phyloP scores from a whole-genome alignment of 2,888 invertebrate genomes.

The Seira musarum region DNA sequence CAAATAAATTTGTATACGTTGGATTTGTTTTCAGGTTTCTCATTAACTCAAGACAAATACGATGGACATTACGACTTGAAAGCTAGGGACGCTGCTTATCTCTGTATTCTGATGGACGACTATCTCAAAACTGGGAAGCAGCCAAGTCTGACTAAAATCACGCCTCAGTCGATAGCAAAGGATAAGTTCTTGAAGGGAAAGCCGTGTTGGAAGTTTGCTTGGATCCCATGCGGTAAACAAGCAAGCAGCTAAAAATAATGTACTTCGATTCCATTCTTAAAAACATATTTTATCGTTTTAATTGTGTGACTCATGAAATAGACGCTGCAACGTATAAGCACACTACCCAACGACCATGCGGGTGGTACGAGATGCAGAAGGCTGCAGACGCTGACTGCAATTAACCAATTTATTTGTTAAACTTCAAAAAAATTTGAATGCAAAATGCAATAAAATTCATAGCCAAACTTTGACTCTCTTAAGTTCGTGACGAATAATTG shows the following conservation, averaged over 20 bases:
- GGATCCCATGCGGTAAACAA: conserved; percentile 55
- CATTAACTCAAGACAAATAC: conserved; percentile 21
- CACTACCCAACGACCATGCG: conserved; percentile 49
- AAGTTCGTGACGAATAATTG: no score
- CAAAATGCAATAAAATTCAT: neutral
- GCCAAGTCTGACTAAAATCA: conserved; percentile 35
- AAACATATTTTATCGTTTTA: conserved; percentile 5
- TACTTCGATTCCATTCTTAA: neutral
- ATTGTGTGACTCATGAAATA: neutral
- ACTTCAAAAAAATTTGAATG: conserved; percentile 20
- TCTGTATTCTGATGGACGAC: conserved; percentile 56
- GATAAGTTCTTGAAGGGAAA: conserved; percentile 34
- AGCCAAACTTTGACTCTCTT: no score
- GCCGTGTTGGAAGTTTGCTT: conserved; percentile 55
- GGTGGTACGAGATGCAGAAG: conserved; percentile 57
- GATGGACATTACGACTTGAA: conserved; percentile 54
- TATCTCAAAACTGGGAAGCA: conserved; percentile 56
- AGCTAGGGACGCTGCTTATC: conserved; percentile 52
- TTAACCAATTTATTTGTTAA: conserved; percentile 20
- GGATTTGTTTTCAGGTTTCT: no score
- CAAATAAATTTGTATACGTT: no score
- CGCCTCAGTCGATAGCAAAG: conserved; percentile 27
- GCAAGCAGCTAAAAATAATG: no score
- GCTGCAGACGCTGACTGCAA: conserved; percentile 40
- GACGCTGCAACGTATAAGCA: conserved; percentile 21